A percentile compares a stretch with the other conserved stretches of the same genome.
Conservation (phyloP, 30 jellyfish, hydroid and myxozoan genomes). For the Sanderia malayensis region DNA sequence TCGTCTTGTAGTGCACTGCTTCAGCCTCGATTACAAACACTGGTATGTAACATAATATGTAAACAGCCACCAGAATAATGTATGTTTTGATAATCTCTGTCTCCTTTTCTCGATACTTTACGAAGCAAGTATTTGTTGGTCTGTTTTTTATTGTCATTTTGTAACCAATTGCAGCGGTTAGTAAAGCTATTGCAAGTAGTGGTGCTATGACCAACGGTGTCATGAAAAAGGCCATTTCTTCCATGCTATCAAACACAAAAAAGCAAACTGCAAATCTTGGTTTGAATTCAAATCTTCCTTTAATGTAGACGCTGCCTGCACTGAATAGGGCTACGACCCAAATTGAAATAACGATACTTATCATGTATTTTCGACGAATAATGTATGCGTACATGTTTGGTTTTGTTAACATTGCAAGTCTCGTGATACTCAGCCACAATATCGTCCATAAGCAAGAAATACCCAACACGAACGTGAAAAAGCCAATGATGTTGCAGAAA, state of each 20-base stretch:
- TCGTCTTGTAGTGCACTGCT: neutral
- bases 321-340: slow-evolving; percentile 27
- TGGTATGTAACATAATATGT: slow-evolving; percentile 36
- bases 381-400: slow-evolving; percentile 18
- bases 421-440: slow-evolving; percentile 43
- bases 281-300: slow-evolving; percentile 27
- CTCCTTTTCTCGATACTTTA: slow-evolving; percentile 29
- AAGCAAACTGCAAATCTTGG: slow-evolving; percentile 40
- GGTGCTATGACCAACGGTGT: slow-evolving; percentile 37
- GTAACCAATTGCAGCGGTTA: slow-evolving; percentile 15
- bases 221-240: slow-evolving; percentile 26
- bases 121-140: neutral
- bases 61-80: slow-evolving; percentile 46
- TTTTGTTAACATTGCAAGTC: slow-evolving; percentile 13
- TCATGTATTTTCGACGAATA: slow-evolving; percentile 26
- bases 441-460: slow-evolving; percentile 43
- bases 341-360: slow-evolving; percentile 10
- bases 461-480: slow-evolving; percentile 16
- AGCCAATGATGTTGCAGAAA: slow-evolving; percentile 29
- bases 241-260: slow-evolving; percentile 15
- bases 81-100: slow-evolving; percentile 24
- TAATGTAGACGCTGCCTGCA: slow-evolving; percentile 15
- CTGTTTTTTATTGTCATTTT: slow-evolving; percentile 16
- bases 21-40: slow-evolving; percentile 47
- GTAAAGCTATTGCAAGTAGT: neutral